These are phyloP conservation scores for Maniola jurtina DNA, from an alignment of 1,140 invertebrate genomes.

Conservation along the genomic window DNA sequence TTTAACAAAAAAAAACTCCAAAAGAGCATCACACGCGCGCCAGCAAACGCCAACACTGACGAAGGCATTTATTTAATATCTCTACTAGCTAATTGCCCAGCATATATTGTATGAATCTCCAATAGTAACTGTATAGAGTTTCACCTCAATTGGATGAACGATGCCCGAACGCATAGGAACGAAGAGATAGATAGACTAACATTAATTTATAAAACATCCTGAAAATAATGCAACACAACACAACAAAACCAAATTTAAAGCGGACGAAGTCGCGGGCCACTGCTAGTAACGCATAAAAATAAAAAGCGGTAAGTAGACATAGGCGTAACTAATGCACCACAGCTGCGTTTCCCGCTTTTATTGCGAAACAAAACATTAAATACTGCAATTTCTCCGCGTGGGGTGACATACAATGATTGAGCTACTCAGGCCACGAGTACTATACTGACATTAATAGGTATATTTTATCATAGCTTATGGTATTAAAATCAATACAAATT, in stretches of 20 bases:
- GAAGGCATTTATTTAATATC: too few species aligned
- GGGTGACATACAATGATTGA: slow-evolving; percentile 52
- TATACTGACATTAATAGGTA: slow-evolving; percentile 31
- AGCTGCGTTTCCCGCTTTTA: slow-evolving; percentile 62
- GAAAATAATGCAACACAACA: too few species aligned
- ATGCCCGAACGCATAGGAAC: too few species aligned
- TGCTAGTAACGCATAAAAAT: slow-evolving; percentile 10
- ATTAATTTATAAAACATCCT: too few species aligned
- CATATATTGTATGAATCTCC: too few species aligned
- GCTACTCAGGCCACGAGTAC: slow-evolving; percentile 30
- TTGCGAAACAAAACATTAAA: slow-evolving; percentile 70
- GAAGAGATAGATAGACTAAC: too few species aligned
- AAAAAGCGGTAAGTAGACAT: slow-evolving; percentile 34
- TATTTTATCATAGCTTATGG: not conserved
- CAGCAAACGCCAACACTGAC: too few species aligned
- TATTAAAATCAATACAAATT: not conserved
- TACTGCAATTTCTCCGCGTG: slow-evolving; percentile 45
- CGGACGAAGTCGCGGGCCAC: not conserved
- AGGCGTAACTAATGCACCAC: slow-evolving; percentile 53
- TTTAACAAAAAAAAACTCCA: too few species aligned
- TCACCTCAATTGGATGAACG: too few species aligned
- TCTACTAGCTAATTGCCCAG: too few species aligned
- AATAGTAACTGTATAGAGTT: too few species aligned
- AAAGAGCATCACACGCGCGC: too few species aligned
- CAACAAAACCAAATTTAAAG: not conserved